Percentiles rank a stretch among this genome's conserved stretches.
Evolutionary conservation across 1,140 invertebrate species (phyloP).

Genomic region (Asobara japonica): DNA sequence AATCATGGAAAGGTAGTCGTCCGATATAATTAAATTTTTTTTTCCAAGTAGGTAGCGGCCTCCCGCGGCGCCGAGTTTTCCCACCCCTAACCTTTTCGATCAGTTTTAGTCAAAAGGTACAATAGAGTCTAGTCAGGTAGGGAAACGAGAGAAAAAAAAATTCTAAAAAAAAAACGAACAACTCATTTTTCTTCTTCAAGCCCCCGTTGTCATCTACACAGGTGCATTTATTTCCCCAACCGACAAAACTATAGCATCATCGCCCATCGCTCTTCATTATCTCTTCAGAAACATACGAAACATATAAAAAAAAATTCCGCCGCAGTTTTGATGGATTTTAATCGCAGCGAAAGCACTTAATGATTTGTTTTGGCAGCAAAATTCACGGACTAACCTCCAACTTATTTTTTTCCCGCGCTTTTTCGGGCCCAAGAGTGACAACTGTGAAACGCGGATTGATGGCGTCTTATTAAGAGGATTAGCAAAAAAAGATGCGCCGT

Average conservation of each 20-base stretch:
- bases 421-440: neutral
- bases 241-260: neutral
- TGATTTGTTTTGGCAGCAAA: slow-evolving; percentile 24
- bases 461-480: neutral
- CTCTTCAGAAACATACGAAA: slow-evolving; percentile 2
- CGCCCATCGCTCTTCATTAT: slow-evolving; percentile 16
- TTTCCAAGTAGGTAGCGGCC: slow-evolving; percentile 44
- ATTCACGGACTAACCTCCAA: neutral
- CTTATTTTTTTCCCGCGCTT: neutral
- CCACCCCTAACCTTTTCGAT: slow-evolving; percentile 27
- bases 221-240: neutral
- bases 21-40: too few species aligned
- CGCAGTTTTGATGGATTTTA: slow-evolving; percentile 12
- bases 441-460: slow-evolving; percentile 11
- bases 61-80: slow-evolving; percentile 52
- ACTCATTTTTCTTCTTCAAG: slow-evolving; percentile 6
- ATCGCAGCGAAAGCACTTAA: neutral
- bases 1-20: too few species aligned
- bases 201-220: neutral
- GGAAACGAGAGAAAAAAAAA: neutral
- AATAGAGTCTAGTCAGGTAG: neutral
- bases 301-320: neutral
- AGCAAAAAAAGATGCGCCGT: neutral
- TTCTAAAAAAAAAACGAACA: neutral
- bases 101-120: slow-evolving; percentile 21